These are phyloP conservation scores for Dendrocopos noguchii DNA, from an alignment of 2,113 vertebrate species.

Conservation along the genomic window DNA sequence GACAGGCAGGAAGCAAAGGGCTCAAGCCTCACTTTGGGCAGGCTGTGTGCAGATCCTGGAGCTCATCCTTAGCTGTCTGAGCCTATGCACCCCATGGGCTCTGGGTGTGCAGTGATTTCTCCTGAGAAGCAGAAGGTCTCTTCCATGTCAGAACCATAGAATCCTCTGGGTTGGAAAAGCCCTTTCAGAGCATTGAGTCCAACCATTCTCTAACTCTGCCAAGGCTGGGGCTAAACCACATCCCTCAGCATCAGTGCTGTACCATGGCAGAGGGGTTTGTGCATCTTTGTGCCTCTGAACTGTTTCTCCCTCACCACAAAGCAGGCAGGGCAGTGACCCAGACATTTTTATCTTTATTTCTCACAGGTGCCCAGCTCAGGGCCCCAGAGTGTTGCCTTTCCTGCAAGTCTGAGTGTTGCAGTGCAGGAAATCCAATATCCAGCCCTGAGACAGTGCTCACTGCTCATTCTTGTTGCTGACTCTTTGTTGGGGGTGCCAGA, in stretches of 20 bases:
- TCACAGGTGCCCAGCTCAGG: not conserved
- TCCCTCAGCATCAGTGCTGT: too few species aligned
- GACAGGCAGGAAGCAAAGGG: not conserved
- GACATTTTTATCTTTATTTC: not conserved
- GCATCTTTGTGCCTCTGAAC: not conserved
- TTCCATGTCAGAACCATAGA: not conserved
- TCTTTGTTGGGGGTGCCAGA: not conserved
- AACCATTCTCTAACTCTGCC: not conserved
- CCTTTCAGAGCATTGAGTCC: not conserved
- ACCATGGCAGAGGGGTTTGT: not conserved
- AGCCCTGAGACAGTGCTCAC: not conserved
- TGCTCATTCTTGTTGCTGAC: not conserved
- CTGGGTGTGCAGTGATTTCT: not conserved
- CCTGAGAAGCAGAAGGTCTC: not conserved
- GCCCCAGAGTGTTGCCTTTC: not conserved
- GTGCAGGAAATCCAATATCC: not conserved
- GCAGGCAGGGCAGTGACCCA: not conserved
- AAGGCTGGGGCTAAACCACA: too few species aligned
- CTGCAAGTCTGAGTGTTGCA: not conserved
- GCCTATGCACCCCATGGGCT: fast-evolving
- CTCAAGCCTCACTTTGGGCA: not conserved
- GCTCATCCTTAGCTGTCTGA: not conserved
- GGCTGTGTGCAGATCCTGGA: fast-evolving
- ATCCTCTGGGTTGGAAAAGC: not conserved
- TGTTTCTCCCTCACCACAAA: not conserved